Base-by-base conservation (phyloP, 2,797 vertebrate species). In the Ispidina picta region DNA sequence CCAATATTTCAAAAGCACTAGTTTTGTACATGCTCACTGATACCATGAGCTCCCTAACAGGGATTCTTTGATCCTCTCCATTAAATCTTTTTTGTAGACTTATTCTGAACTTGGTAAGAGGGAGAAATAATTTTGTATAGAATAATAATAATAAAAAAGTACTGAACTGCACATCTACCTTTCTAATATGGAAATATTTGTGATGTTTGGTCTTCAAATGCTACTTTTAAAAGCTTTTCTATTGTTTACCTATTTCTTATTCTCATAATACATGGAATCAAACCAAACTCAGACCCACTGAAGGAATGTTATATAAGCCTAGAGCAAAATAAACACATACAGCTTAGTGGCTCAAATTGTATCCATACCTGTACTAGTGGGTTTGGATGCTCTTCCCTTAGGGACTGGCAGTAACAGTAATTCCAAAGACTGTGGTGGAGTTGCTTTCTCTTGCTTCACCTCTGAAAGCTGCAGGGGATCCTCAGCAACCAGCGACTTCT, bases 341-440 rank as follows among this genome's bases (percentile, higher is more conserved):
- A 48, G 66, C 14, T 35, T 12, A 52, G 20, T 6, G 19, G 49
- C 5, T 55, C 88, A 90, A 62, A 93, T 33, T 55, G 39, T 74
- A 55, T 43, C 69, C 97, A 17, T 98, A 98, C 99, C 98, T 99
- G 99, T 97, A 97, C 97, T 99, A 96, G 97, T 96, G 91, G 98
- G 98, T 95, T 99, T 99, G 89, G 98, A 96, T 51, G 96, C 97
- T 97, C 98, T 98, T 97, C 98, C 98, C 96, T 99, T 99, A 26
- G 99, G 98, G 80, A 99, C 98, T 5, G 98, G 98, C 76, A 99
- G 98, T 93, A 99, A 95, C 94, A 99, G 82, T 96, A 99, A 97
- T 94, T 99, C 99, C 83, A 99, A 97, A 95, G 98, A 98, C 86
- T 98, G 98, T 2, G 97, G 97, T 10, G 98, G 98, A 23, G 98